Evolutionary conservation across 2,888 invertebrate species (phyloP).

Genomic region (Coelopa pilipes): DNA sequence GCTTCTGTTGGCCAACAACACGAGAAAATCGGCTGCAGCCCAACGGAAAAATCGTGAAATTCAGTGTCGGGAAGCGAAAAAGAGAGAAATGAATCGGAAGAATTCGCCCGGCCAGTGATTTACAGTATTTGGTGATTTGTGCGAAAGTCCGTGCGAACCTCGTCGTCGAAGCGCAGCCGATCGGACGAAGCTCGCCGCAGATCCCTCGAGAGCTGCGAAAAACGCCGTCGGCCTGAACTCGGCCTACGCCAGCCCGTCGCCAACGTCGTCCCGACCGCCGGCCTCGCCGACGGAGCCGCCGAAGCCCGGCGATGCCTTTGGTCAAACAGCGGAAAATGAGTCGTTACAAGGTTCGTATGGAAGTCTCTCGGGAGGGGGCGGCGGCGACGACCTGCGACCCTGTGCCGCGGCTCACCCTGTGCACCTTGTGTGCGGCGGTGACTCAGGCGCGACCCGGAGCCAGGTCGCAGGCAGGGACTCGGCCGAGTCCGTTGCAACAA

Average conservation of each 20-base stretch:
- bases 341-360: conserved; percentile 59
- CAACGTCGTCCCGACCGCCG: background rate
- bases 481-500: background rate
- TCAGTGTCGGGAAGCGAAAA: no score
- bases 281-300: background rate
- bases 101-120: no score
- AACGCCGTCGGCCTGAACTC: background rate
- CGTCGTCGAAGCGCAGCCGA: no score
- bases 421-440: no score
- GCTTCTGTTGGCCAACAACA: conserved; percentile 20
- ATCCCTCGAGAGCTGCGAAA: background rate
- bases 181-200: conserved; percentile 7
- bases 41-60: no score
- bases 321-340: conserved; percentile 63
- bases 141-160: background rate
- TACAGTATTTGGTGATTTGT: no score
- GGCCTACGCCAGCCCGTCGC: background rate
- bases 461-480: background rate
- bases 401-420: no score
- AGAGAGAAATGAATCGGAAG: no score
- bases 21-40: conserved; percentile 27
- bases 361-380: background rate
- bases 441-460: background rate
- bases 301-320: conserved; percentile 52
- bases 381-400: no score